These are phyloP conservation scores for Toxotes chatareus DNA, from an alignment of 2,113 vertebrate genomes.

Conservation along the genomic window DNA sequence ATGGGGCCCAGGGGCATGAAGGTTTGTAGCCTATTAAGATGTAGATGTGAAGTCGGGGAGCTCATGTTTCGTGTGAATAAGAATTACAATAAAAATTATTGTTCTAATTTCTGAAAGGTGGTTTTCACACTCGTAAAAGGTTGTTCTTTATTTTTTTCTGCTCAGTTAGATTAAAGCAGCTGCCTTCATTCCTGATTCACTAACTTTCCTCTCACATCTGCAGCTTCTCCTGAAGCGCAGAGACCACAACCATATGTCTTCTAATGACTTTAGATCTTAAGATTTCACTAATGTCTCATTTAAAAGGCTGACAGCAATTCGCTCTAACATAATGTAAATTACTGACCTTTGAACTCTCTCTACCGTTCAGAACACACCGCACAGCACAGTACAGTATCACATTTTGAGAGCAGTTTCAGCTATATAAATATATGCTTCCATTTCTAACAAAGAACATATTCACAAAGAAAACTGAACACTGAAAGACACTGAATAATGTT, in stretches of 20 bases:
- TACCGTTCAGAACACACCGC: background rate
- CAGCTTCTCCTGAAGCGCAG: too few relatives aligned
- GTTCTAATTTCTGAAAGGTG: background rate
- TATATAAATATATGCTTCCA: too few relatives aligned
- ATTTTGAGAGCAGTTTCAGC: too few relatives aligned
- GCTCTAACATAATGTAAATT: background rate
- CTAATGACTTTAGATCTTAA: background rate
- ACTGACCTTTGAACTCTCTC: background rate
- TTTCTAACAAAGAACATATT: background rate
- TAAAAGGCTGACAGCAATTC: background rate
- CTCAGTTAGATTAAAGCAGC: background rate
- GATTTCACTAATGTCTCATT: background rate
- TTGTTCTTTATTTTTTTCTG: background rate
- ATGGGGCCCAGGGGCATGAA: background rate
- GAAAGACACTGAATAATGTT: background rate
- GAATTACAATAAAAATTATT: background rate
- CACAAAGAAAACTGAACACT: too few relatives aligned
- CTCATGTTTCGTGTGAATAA: background rate
- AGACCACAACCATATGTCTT: too few relatives aligned
- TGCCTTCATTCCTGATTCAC: too few relatives aligned
- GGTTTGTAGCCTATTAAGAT: background rate
- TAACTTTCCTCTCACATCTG: background rate
- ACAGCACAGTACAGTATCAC: background rate
- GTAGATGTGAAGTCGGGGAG: background rate
- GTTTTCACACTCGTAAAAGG: background rate